phyloP scores from a whole-genome alignment of 2,113 vertebrate species.

The Scomber colias region DNA sequence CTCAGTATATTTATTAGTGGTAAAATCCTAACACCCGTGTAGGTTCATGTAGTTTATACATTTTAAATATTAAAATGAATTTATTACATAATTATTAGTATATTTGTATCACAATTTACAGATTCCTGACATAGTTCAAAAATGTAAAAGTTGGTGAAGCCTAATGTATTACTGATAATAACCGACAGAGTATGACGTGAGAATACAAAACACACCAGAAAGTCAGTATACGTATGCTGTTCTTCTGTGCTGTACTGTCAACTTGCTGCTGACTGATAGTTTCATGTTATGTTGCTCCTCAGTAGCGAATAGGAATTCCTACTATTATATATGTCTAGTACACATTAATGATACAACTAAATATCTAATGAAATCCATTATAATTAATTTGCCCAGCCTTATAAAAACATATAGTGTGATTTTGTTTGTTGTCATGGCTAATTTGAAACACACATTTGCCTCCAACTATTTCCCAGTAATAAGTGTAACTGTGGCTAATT shows the following conservation, averaged over 20 bases:
- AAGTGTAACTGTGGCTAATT: conserved; percentile 37
- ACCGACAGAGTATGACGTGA: too few species aligned
- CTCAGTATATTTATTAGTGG: too few species aligned
- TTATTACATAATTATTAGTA: too few species aligned
- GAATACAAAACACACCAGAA: too few species aligned
- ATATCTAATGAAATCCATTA: background rate
- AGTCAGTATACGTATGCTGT: too few species aligned
- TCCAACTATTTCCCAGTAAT: conserved; percentile 39
- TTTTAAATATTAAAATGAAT: background rate
- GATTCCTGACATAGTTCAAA: background rate
- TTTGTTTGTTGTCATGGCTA: conserved; percentile 24
- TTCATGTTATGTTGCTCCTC: background rate
- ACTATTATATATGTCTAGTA: too few species aligned
- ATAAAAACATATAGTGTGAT: conserved; percentile 2
- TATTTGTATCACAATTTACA: background rate
- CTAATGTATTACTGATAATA: background rate
- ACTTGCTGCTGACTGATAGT: background rate
- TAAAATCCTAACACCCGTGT: too few species aligned
- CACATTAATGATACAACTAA: background rate
- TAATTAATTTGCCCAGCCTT: background rate
- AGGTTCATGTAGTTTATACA: too few species aligned
- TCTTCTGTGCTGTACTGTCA: background rate
- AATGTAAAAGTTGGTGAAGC: background rate
- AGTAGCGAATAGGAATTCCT: background rate
- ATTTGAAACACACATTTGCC: conserved; percentile 36